These are phyloP conservation scores for Jaculus jaculus DNA, from an alignment of 2,113 vertebrate species.

Conservation along the genomic window DNA sequence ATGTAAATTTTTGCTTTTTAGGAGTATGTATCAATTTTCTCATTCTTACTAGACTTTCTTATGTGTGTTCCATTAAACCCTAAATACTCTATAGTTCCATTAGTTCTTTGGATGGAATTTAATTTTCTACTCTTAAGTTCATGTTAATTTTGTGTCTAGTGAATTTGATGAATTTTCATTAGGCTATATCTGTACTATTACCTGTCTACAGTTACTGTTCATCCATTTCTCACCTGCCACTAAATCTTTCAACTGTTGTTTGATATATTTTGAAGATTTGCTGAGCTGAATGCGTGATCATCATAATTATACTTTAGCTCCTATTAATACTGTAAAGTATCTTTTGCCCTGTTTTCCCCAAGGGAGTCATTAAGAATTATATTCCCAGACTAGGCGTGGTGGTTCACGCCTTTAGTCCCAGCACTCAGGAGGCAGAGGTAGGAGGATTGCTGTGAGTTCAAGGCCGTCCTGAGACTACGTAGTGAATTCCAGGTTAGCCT, in stretches of 20 bases:
- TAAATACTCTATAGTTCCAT: background rate
- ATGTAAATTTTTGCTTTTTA: background rate
- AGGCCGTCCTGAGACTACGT: too few species aligned
- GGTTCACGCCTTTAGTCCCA: too few species aligned
- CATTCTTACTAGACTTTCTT: background rate
- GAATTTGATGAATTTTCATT: background rate
- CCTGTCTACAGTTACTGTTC: background rate
- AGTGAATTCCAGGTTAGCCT: too few species aligned
- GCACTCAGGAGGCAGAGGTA: too few species aligned
- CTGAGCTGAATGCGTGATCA: background rate
- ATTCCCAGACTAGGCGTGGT: too few species aligned
- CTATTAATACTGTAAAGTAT: background rate
- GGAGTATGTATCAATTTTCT: background rate
- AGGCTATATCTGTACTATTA: background rate
- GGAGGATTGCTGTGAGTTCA: too few species aligned
- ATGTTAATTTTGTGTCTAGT: conserved; percentile 1
- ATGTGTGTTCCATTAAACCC: conserved; percentile 1
- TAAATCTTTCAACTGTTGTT: background rate
- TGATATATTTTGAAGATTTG: conserved; percentile 13
- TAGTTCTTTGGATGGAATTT: background rate
- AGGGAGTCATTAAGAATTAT: too few species aligned
- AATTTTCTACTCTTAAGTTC: background rate
- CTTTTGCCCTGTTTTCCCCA: too few species aligned
- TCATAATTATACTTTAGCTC: conserved; percentile 30
- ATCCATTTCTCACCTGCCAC: background rate